Conservation (phyloP, 2,888 invertebrate species). For the Oscheius sp. region DNA sequence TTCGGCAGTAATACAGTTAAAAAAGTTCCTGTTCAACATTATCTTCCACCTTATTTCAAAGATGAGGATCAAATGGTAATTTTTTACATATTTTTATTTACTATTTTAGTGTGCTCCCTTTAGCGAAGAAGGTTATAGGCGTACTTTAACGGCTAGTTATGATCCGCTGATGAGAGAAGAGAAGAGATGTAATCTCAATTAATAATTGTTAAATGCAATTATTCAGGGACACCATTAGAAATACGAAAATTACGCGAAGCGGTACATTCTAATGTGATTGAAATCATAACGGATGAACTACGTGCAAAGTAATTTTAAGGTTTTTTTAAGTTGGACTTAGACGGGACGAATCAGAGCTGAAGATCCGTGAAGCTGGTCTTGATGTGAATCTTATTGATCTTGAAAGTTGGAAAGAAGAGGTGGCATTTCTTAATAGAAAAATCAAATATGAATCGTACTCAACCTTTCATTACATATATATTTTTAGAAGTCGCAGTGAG, state of each 20-base stretch:
- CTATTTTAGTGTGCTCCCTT: constrained; percentile 52
- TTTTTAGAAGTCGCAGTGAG: neutral
- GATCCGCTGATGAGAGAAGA: constrained; percentile 54
- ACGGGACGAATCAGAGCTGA: constrained; percentile 24
- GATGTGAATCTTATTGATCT: constrained; percentile 16
- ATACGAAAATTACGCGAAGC: constrained; percentile 35
- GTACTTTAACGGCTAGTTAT: constrained; percentile 38
- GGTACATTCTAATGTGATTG: constrained; percentile 34
- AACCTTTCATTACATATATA: neutral
- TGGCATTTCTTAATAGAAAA: constrained; percentile 22
- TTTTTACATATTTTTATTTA: neutral
- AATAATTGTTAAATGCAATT: neutral
- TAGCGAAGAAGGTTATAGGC: constrained; percentile 52
- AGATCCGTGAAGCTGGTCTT: constrained; percentile 18
- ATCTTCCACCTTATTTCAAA: constrained; percentile 65
- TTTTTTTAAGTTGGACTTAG: constrained; percentile 13
- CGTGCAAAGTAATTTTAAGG: constrained; percentile 1
- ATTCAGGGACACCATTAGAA: constrained; percentile 40
- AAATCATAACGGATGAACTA: constrained; percentile 31
- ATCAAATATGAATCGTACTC: constrained; percentile 33
- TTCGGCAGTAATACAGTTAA: constrained; percentile 10
- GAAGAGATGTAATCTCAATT: constrained; percentile 40
- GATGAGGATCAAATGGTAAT: constrained; percentile 59
- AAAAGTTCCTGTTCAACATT: constrained; percentile 47
- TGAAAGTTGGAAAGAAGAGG: constrained; percentile 31